Evolutionary conservation across 2,888 invertebrate genomes (phyloP), one percentile per base, ranked within the genome.

Genomic region (Chrysodeixis includens): DNA sequence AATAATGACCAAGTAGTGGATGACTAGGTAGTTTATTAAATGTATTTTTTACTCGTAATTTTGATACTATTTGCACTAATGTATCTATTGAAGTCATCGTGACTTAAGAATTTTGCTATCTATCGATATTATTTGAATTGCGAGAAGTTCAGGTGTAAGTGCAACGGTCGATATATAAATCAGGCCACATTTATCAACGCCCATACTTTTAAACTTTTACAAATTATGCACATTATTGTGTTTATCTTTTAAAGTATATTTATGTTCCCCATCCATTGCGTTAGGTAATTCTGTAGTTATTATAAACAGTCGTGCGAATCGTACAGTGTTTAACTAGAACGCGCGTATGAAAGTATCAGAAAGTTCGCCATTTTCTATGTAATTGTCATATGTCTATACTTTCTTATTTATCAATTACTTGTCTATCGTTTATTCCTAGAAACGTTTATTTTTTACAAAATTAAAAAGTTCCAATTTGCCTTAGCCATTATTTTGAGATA

Each of bases 201-300:
- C n/a, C 40, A n/a, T n/a, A 14, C n/a, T 40, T 40, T 40, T n/a
- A n/a, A 40, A 40, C 5, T n/a, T n/a, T 40, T 6, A 40, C 35
- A 14, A 4, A 40, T n/a, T 40, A n/a, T 40, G 40, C 40, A 40
- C n/a, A 35, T 35, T 14, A 14, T 14, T 14, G 1, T 35, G 35
- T 35, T 35, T 35, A 35, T 40, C n/a, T 26, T 26, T 26, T 26
- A 26, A 6, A 26, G 26, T 26, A 4, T 26, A 26, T 26, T 26
- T 40, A 40, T 40, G n/a, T 40, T 40, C n/a, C 5, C 14, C 65
- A 62, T 74, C 54, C 55, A 74, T 71, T 69, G 60, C 12, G 55
- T 71, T 67, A 54, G 59, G 65, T 65, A 69, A 75, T 62, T 49
- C 62, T 61, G 40, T n/a, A 40, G 4, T n/a, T 40, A 40, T n/a